Conservation (phyloP, 2,797 vertebrate genomes). For the Parauchenoglanis punctatus region DNA sequence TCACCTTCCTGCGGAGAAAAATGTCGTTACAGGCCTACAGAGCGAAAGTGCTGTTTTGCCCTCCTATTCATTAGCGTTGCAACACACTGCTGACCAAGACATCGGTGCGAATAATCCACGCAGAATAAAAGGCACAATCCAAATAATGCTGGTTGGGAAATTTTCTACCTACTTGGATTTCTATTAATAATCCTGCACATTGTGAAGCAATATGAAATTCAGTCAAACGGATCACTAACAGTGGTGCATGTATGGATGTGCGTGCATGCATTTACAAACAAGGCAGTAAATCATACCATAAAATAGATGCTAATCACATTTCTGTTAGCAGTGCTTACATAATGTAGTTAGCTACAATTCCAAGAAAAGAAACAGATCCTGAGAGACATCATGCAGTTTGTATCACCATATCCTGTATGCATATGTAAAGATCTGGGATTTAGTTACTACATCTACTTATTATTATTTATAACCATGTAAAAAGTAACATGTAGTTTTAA, state of each 20-base stretch:
- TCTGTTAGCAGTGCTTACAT: too few relatives aligned
- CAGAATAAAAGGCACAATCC: not conserved
- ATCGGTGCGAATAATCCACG: constrained; percentile 5
- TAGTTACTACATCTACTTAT: not conserved
- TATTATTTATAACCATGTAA: not conserved
- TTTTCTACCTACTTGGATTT: too few relatives aligned
- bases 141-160: not conserved
- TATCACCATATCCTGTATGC: not conserved
- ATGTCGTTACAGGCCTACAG: constrained; percentile 25
- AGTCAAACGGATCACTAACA: too few relatives aligned
- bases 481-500: not conserved
- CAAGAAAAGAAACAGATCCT: too few relatives aligned
- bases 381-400: too few relatives aligned
- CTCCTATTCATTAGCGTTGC: constrained; percentile 23
- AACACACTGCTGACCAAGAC: not conserved
- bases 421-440: not conserved
- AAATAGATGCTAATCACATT: too few relatives aligned
- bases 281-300: too few relatives aligned
- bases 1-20: constrained; percentile 12
- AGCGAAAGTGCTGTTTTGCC: constrained; percentile 8
- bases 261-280: too few relatives aligned
- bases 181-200: not conserved
- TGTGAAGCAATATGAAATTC: not conserved
- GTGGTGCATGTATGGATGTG: too few relatives aligned
- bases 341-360: too few relatives aligned